phyloP scores from a whole-genome alignment of 2,113 vertebrate genomes.

The Pachyramphus minor region DNA sequence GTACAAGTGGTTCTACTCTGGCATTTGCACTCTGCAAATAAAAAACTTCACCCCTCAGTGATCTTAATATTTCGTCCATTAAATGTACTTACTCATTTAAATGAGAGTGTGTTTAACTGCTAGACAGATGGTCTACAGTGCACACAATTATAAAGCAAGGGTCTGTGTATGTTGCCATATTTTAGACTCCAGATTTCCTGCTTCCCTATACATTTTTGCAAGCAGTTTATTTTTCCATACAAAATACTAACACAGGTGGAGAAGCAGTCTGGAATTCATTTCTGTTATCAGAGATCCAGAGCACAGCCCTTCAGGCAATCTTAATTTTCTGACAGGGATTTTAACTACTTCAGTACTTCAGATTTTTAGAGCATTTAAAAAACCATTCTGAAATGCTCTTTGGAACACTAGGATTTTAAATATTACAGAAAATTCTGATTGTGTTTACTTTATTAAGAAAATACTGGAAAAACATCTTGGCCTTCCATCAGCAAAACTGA shows the following conservation, averaged over 20 bases:
- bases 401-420: not conserved
- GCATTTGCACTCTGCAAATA: slow-evolving; percentile 58
- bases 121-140: slow-evolving; percentile 69
- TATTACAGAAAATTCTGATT: not conserved
- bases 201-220: slow-evolving; percentile 40
- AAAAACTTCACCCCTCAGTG: slow-evolving; percentile 71
- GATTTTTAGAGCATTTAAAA: not conserved
- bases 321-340: not conserved
- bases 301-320: not conserved
- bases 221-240: slow-evolving; percentile 45
- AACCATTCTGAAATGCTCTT: not conserved
- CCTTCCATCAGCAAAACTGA: not conserved
- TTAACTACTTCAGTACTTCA: not conserved
- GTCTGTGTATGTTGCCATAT: slow-evolving; percentile 1
- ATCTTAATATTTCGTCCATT: slow-evolving; percentile 69
- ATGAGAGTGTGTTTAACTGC: slow-evolving; percentile 57
- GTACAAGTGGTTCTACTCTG: slow-evolving; percentile 42
- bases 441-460: not conserved
- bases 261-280: slow-evolving; percentile 44
- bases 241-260: slow-evolving; percentile 17
- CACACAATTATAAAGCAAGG: slow-evolving; percentile 57
- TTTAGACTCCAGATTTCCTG: slow-evolving; percentile 59
- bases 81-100: slow-evolving; percentile 65
- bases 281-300: slow-evolving; percentile 35
- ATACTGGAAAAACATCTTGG: not conserved